Evolutionary conservation across 2,797 vertebrate genomes (phyloP), one percentile per base, ranked within the genome.

Genomic region (Apogon hyalosoma): DNA sequence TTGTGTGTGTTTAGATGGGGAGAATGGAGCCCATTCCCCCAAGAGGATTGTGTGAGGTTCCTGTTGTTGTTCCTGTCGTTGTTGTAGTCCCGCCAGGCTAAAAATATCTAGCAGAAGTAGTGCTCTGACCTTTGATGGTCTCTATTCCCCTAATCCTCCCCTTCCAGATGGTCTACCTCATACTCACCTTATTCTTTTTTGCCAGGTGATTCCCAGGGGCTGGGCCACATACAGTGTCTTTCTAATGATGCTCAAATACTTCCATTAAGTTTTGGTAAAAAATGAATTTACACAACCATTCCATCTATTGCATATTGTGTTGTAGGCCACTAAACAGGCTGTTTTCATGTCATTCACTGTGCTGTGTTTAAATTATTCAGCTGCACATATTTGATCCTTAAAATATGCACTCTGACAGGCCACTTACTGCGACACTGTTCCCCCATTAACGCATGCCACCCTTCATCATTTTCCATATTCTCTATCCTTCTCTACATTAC

Each of bases 101-200:
- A 87, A 87, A 86, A 90, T 91, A 92, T 64, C 73, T 16, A 21
- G 6, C 59, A 79, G 64, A 75, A 81, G 82, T 79, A 77, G 72
- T 15, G 69, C 65, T 69, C 48, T 79, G 80, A 90, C 82, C 87
- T 90, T 85, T 87, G 68, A 40, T 69, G 71, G 59, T 24, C 41
- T 68, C 69, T 69, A 59, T 45, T 75, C 43, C 38, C 71, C 62
- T 87, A 74, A 87, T 79, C 74, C 76, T 64, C 63, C 65, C 39
- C 73, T 61, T 46, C 64, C 86, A 88, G 74, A 86, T 84, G 83
- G 70, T 68, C 52, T 6, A 11, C 9, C 48, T 69, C 65, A 63
- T 36, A 73, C 42, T 58, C 66, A 43, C 48, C 51, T 63, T 21
- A 24, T 41, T 51, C 45, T 58, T 47, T 21, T 19, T 49, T 66